Conservation (phyloP, 2,113 vertebrate species). For the Aegypius monachus region DNA sequence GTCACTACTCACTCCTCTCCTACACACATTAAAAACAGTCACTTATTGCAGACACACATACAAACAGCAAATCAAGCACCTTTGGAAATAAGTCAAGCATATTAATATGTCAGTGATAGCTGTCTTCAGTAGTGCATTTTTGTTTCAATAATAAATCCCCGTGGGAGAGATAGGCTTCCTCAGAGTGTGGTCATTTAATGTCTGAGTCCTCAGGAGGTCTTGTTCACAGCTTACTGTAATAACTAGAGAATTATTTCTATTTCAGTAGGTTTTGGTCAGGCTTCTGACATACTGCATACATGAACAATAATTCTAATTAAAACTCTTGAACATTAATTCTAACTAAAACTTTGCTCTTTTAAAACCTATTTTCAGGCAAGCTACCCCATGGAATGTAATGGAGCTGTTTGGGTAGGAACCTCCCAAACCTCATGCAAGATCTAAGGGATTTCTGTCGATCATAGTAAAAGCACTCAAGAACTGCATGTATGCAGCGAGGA, state of each 20-base stretch:
- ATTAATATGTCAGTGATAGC: not conserved
- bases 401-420: not conserved
- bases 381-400: not conserved
- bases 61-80: not conserved
- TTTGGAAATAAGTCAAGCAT: not conserved
- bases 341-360: not conserved
- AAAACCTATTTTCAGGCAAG: not conserved
- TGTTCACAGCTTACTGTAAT: not conserved
- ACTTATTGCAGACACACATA: not conserved
- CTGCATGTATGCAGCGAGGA: not conserved
- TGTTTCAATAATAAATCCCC: not conserved
- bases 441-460: not conserved
- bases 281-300: not conserved
- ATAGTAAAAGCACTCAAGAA: not conserved
- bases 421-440: not conserved
- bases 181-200: not conserved
- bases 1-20: not conserved
- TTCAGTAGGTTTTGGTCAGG: not conserved
- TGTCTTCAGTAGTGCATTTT: not conserved
- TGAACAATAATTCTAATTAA: not conserved
- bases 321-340: not conserved
- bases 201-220: not conserved
- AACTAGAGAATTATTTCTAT: not conserved
- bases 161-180: not conserved
- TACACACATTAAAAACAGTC: not conserved